These are phyloP conservation scores for Automeris io DNA, from an alignment of 2,888 invertebrate genomes.

Conservation along the genomic window DNA sequence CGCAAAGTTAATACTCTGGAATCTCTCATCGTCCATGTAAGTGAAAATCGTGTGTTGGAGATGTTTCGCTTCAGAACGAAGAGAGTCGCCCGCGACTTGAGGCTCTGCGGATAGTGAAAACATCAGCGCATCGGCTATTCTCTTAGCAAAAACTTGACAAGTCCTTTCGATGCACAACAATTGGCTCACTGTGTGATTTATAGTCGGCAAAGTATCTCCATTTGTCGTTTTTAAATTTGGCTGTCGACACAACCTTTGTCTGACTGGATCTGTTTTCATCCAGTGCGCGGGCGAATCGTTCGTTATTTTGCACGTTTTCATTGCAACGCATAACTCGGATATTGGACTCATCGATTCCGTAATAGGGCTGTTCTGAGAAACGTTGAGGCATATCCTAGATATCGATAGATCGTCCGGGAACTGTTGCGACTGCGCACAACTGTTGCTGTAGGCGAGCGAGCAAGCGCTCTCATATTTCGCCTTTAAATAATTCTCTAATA, in stretches of 20 bases:
- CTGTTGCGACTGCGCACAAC: constrained; percentile 39
- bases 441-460: constrained; percentile 53
- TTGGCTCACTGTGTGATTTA: constrained; percentile 59
- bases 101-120: constrained; percentile 75
- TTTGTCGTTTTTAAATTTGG: constrained; percentile 40
- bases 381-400: constrained; percentile 45
- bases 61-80: constrained; percentile 82
- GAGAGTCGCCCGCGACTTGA: constrained; percentile 72
- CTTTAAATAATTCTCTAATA: constrained; percentile 85
- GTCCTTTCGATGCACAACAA: constrained; percentile 63
- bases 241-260: constrained; percentile 51
- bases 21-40: constrained; percentile 82
- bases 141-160: constrained; percentile 81
- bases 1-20: constrained; percentile 79
- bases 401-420: constrained; percentile 45
- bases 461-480: constrained; percentile 67
- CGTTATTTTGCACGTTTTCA: constrained; percentile 73
- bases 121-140: constrained; percentile 80
- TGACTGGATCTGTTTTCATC: constrained; percentile 50
- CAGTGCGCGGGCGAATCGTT: constrained; percentile 50
- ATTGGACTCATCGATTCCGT: constrained; percentile 69
- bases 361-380: constrained; percentile 25
- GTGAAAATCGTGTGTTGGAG: constrained; percentile 81
- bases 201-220: constrained; percentile 36
- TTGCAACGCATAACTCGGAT: constrained; percentile 76